These are phyloP conservation scores for Drosophila grimshawi DNA, from an alignment of 1,140 invertebrate species.

Conservation along the genomic window DNA sequence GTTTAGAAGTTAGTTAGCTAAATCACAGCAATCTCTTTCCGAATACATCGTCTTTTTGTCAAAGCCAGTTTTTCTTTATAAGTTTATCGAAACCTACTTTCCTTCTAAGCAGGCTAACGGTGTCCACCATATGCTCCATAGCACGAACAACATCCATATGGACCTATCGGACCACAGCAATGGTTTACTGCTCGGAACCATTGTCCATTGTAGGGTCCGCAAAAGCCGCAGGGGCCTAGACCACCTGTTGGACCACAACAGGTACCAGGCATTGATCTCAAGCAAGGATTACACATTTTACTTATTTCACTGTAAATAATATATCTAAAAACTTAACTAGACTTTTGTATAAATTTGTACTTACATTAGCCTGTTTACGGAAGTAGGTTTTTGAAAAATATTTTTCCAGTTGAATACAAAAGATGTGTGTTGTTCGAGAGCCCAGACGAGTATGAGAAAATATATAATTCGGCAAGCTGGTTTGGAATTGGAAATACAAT, in stretches of 20 bases:
- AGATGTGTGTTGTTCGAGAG: conserved; percentile 47
- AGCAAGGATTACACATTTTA: conserved; percentile 66
- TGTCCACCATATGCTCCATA: conserved; percentile 67
- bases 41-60: neutral
- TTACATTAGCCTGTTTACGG: conserved; percentile 69
- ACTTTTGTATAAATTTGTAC: neutral
- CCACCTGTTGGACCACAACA: conserved; percentile 71
- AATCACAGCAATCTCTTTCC: neutral
- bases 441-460: conserved; percentile 44
- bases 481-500: neutral
- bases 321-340: too few species aligned
- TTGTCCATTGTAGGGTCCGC: conserved; percentile 69
- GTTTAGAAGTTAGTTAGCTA: neutral
- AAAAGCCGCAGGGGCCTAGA: conserved; percentile 63
- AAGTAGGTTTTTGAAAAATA: conserved; percentile 54
- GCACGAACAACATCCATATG: conserved; percentile 69
- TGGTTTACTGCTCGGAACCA: conserved; percentile 68
- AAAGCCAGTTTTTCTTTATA: neutral
- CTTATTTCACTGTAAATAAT: neutral
- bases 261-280: conserved; percentile 67
- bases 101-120: conserved; percentile 69
- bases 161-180: conserved; percentile 68
- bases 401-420: conserved; percentile 14
- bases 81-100: conserved; percentile 45
- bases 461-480: too few species aligned